A percentile compares a stretch with the other conserved stretches of the same genome.
phyloP scores from a whole-genome alignment of 2,113 vertebrate genomes.

The Aleadryas rufinucha region DNA sequence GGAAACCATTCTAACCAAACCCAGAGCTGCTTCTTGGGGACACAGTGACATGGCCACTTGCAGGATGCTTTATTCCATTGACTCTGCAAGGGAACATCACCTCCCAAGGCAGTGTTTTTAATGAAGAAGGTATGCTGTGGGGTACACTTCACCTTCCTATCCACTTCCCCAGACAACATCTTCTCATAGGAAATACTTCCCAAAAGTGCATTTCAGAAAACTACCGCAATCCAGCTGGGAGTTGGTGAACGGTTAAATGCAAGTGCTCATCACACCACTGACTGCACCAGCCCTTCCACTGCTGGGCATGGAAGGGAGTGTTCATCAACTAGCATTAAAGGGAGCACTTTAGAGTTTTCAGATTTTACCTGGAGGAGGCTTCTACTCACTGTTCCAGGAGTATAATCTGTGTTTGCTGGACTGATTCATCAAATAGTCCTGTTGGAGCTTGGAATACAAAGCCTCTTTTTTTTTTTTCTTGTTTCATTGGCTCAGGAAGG shows the following conservation, averaged over 20 bases:
- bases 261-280: conserved; percentile 6
- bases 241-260: neutral
- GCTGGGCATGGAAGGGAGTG: conserved; percentile 57
- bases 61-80: conserved; percentile 29
- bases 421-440: neutral
- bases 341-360: conserved; percentile 55
- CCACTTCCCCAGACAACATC: neutral
- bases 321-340: conserved; percentile 2
- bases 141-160: conserved; percentile 25
- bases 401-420: neutral
- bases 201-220: conserved; percentile 50
- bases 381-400: neutral
- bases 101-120: neutral
- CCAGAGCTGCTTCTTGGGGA: neutral
- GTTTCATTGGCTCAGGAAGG: neutral
- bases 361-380: conserved; percentile 2
- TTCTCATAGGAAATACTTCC: conserved; percentile 52
- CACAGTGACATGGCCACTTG: neutral
- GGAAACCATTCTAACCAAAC: neutral
- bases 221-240: neutral
- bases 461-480: neutral
- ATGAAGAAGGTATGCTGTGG: conserved; percentile 17
- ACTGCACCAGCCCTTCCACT: conserved; percentile 25
- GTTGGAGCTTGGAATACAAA: neutral
- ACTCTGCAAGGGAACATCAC: conserved; percentile 2